phyloP scores from a whole-genome alignment of 2,797 vertebrate species.

The Alfaro cultratus region DNA sequence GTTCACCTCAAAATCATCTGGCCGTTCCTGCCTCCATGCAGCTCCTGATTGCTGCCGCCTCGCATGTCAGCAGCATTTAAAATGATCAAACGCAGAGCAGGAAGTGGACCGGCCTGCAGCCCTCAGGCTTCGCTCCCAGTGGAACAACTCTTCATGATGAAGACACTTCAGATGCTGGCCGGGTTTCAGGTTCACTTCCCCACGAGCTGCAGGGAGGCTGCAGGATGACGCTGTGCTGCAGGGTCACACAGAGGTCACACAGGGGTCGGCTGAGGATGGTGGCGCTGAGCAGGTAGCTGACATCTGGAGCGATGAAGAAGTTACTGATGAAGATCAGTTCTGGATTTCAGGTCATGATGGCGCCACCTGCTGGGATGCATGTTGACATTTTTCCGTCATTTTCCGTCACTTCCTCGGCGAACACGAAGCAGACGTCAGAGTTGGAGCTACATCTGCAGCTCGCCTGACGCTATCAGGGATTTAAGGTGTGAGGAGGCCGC shows the following conservation, averaged over 20 bases:
- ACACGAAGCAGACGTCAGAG: slow-evolving; percentile 59
- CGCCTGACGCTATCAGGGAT: slow-evolving; percentile 60
- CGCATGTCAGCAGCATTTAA: slow-evolving; percentile 46
- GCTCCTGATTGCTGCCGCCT: not conserved
- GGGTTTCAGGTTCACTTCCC: slow-evolving; percentile 51
- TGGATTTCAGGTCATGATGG: slow-evolving; percentile 7
- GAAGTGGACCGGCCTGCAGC: slow-evolving; percentile 24
- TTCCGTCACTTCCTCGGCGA: slow-evolving; percentile 72
- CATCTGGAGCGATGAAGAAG: not conserved
- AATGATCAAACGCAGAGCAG: slow-evolving; percentile 51
- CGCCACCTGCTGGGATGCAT: slow-evolving; percentile 16
- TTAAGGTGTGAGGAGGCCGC: slow-evolving; percentile 40
- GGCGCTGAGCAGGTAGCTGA: slow-evolving; percentile 25
- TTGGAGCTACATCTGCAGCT: slow-evolving; percentile 59
- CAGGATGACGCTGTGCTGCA: slow-evolving; percentile 35
- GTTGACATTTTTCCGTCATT: slow-evolving; percentile 58
- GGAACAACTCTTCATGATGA: slow-evolving; percentile 51
- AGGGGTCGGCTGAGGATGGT: slow-evolving; percentile 7
- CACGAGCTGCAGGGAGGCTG: slow-evolving; percentile 18
- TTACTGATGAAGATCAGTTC: slow-evolving; percentile 50
- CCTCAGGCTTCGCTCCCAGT: slow-evolving; percentile 33
- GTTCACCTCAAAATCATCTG: slow-evolving; percentile 51
- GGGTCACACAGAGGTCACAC: slow-evolving; percentile 1
- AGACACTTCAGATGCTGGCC: slow-evolving; percentile 48
- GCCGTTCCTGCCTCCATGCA: not conserved